These are phyloP conservation scores for Thamnophis elegans DNA, from an alignment of 2,797 vertebrate genomes.

Conservation along the genomic window DNA sequence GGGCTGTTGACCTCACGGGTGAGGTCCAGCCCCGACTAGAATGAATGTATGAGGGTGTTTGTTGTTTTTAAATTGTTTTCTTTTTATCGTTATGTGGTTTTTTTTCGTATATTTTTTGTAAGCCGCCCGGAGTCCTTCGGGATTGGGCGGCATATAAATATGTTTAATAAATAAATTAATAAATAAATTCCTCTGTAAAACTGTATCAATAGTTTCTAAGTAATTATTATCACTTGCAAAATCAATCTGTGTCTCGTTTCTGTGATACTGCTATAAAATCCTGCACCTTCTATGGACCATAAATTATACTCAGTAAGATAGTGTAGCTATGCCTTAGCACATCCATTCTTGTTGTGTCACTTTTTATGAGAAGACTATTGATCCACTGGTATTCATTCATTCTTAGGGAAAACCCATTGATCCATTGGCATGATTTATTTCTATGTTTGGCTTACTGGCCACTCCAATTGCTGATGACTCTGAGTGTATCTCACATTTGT, in stretches of 20 bases:
- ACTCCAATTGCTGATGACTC: neutral
- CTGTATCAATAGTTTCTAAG: neutral
- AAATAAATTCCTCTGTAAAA: neutral
- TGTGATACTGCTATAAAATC: neutral
- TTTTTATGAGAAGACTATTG: neutral
- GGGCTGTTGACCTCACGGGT: no score
- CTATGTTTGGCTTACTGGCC: neutral
- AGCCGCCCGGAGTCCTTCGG: no score
- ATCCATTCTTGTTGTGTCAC: neutral
- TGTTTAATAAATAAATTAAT: no score
- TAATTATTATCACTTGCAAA: neutral
- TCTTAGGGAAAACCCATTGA: neutral
- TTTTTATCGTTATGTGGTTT: no score
- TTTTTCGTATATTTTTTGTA: no score
- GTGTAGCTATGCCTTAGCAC: neutral
- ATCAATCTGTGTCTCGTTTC: neutral
- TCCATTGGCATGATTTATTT: neutral
- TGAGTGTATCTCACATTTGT: neutral
- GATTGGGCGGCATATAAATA: no score
- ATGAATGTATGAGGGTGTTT: no score
- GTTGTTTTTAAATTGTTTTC: no score
- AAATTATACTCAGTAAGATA: neutral
- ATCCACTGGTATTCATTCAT: neutral
- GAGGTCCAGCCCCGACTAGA: no score
- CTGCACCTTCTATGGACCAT: neutral